Base-by-base conservation (phyloP, 1,140 invertebrate species). In the Ridgeia piscesae region DNA sequence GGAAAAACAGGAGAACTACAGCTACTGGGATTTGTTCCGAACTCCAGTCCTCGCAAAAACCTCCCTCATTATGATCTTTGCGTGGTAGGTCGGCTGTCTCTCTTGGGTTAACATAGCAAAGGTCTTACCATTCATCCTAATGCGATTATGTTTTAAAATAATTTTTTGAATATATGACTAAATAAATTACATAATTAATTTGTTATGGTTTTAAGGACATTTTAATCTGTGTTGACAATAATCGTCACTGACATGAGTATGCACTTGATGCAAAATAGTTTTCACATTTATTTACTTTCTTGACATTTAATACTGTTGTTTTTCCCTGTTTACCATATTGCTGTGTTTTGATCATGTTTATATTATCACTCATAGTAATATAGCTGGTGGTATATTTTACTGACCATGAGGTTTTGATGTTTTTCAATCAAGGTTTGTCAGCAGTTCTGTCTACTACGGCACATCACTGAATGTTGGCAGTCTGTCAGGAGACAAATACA, bases 361-460 rank as follows among this genome's bases (percentile, higher is more conserved):
- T 1, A 21, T 21, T 77, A 77, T 31, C 27, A 42, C 4, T 42
- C 42, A 77, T 77, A 31, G 27, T 31, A n/a, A n/a, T 27, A 9
- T 90, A 31, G 34, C 9, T 35, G 31, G 42, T 91, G 17, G 58
- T 33, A 77, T 92, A 50, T 35, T 91, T 42, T 91, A 35, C 14
- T 35, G 21, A 91, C 89, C 34, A 17, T 35, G 89, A 27, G 35
- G n/a, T 35, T 50, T 94, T 27, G 92, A 89, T 89, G 31, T 92
- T 89, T 92, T 35, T 94, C 58, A 94, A 95, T 96, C 21, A 92
- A 95, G 95, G 95, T 95, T 95, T 94, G 94, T 95, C 0, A 94
- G 94, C 91, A 94, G 95, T 92, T 93, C 94, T 88, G 95, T 95
- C 11, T 96, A 96, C 91, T 96, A 96, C 94, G 95, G 95, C 34